A percentile compares a stretch with the other conserved stretches of the same genome.
Conservation (phyloP, 2,888 invertebrate species). For the Melanostoma scalare region DNA sequence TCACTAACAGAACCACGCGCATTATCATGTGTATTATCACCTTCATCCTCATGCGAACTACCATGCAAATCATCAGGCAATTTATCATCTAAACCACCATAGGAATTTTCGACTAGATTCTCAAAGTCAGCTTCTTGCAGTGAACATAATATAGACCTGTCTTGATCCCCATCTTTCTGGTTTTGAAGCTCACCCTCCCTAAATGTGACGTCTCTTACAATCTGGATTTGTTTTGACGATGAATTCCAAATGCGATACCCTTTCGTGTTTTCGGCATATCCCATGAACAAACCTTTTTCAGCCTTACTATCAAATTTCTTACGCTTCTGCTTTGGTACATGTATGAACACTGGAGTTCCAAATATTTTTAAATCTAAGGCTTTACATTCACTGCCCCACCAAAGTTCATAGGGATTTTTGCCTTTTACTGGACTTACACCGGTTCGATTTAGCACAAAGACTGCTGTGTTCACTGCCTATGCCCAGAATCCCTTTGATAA, state of each 20-base stretch:
- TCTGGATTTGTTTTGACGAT: no score
- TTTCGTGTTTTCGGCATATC: no score
- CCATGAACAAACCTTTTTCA: no score
- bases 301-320: no score
- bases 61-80: not conserved
- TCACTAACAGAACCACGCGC: no score
- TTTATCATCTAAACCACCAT: not conserved
- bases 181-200: no score
- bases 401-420: conserved; percentile 78
- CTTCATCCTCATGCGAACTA: not conserved
- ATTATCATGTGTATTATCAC: not conserved
- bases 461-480: conserved; percentile 77
- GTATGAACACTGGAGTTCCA: no score
- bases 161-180: no score
- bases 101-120: not conserved
- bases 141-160: no score
- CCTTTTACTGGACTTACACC: conserved; percentile 16
- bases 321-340: no score
- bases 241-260: no score
- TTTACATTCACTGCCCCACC: conserved; percentile 72
- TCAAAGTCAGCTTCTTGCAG: not conserved
- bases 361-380: conserved; percentile 43
- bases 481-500: conserved; percentile 76
- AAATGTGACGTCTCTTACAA: no score
- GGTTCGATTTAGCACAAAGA: conserved; percentile 73